A percentile compares a stretch with the other conserved stretches of the same genome.
Evolutionary conservation across 1,140 invertebrate genomes (phyloP).

Genomic region (Drosophila carrolli): DNA sequence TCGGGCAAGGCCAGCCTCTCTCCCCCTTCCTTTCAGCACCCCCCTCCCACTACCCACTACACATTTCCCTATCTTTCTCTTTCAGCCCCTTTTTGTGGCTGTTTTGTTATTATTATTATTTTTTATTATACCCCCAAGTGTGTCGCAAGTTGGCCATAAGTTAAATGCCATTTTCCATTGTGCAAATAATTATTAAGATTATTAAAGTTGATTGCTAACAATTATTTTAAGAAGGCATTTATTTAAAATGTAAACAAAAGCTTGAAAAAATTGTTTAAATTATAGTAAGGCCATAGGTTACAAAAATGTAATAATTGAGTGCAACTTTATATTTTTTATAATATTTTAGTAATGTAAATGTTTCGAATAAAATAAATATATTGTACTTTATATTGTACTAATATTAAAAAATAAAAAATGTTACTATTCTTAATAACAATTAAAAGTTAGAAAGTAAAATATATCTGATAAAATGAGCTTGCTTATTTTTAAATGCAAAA

Average conservation of each 20-base stretch:
- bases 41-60: neutral
- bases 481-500: no score
- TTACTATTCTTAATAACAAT: no score
- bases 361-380: no score
- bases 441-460: no score
- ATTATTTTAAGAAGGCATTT: neutral
- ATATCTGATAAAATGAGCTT: no score
- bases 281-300: no score
- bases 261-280: neutral
- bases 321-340: no score
- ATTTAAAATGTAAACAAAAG: neutral
- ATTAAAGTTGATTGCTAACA: neutral
- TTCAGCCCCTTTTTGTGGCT: constrained; percentile 2
- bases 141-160: constrained; percentile 10
- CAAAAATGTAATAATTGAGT: no score
- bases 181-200: constrained; percentile 13
- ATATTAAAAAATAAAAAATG: no score
- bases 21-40: no score
- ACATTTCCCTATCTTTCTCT: neutral
- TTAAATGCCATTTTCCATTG: constrained; percentile 25
- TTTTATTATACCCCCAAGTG: constrained; percentile 12
- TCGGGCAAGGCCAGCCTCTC: constrained; percentile 39
- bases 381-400: no score
- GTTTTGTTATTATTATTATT: constrained; percentile 38
- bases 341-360: no score